Conservation (phyloP, 92 coral and sea anemone genomes). For the Actinostola sp. region DNA sequence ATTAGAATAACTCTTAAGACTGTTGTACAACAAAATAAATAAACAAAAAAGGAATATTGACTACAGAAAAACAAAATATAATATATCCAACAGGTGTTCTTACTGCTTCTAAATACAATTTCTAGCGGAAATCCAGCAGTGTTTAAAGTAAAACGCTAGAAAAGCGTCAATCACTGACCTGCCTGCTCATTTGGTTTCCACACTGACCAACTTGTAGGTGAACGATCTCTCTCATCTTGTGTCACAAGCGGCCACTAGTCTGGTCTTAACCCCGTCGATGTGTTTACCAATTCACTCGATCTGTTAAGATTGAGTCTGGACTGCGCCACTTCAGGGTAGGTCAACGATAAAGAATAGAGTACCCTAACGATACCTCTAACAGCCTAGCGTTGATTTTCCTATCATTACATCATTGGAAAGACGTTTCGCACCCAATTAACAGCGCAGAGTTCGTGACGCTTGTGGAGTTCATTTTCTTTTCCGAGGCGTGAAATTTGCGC, state of each 20-base stretch:
- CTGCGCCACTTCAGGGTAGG: background rate
- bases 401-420: conserved; percentile 2
- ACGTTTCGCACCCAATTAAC: background rate
- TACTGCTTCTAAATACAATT: too few relatives aligned
- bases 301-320: background rate
- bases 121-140: background rate
- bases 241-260: background rate
- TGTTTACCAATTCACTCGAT: background rate
- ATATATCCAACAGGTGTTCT: too few relatives aligned
- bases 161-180: conserved; percentile 42
- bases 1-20: too few relatives aligned
- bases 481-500: too few relatives aligned
- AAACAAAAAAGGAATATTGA: too few relatives aligned
- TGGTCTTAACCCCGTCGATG: background rate
- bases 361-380: conserved; percentile 1
- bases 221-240: conserved; percentile 80
- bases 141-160: background rate
- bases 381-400: background rate
- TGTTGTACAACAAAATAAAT: too few relatives aligned
- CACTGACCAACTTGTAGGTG: conserved; percentile 91
- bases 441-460: background rate
- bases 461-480: background rate
- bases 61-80: too few relatives aligned
- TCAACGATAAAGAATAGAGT: background rate
- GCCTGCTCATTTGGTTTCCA: conserved; percentile 81